Base-by-base conservation (phyloP, 1,140 invertebrate species). In the Heliconius melpomene region DNA sequence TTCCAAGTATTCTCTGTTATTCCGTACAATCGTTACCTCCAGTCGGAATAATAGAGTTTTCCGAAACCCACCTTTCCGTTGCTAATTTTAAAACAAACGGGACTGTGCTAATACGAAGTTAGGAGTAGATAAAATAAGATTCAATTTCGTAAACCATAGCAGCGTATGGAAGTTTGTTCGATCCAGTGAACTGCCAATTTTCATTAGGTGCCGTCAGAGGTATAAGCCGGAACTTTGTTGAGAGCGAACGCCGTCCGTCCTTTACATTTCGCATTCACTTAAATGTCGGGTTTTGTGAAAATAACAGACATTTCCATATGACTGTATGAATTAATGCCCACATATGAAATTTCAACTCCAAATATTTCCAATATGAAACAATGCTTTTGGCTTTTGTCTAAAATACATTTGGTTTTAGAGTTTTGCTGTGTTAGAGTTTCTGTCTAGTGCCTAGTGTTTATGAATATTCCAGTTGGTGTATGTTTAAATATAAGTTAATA, bases 121-220 rank as follows among this genome's bases (percentile, higher is more conserved):
- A 54, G 2, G 20, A 5, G 2, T 50, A 38, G 52, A 16, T 38
- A 1, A 71, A 26, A 83, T 83, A 87, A 80, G 73, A 71, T 57
- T 75, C 52, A 79, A 83, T 85, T 86, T 88, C 52, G 38, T n/a
- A 77, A 74, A 77, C 23, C 75, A 70, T 71, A 52, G 72, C 72
- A 54, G 79, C 79, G 84, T n/a, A n/a, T 82, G 77, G 77, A 78
- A 86, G 87, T 86, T 87, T 85, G 82, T 88, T 88, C 89, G 90
- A 91, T 87, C 88, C 89, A 89, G 85, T 90, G 88, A 86, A 84
- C 91, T 93, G 92, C 88, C 92, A 92, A 93, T 93, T 92, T 92
- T 93, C 91, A 93, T 93, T 93, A 93, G 79, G 83, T 77, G 82
- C 83, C 82, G 89, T 88, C 89, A 84, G 86, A 89, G 86, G 87